Conservation (phyloP, 2,113 vertebrate species). For the Clarias macrocephalus region DNA sequence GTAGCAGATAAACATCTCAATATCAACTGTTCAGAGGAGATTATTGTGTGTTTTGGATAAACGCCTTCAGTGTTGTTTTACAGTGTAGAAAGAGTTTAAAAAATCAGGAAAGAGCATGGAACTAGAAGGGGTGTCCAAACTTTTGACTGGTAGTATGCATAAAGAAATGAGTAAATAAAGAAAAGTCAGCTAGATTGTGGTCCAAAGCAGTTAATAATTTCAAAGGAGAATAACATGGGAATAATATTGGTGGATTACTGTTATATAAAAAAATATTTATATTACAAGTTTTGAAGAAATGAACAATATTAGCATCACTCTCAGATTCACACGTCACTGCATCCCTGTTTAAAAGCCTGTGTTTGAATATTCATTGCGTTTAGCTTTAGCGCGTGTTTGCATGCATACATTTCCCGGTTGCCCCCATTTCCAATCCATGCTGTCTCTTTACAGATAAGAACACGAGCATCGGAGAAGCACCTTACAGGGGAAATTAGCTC, state of each 20-base stretch:
- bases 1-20: too few species aligned
- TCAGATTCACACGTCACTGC: not conserved
- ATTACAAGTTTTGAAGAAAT: too few species aligned
- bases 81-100: too few species aligned
- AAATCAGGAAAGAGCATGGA: too few species aligned
- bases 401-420: slow-evolving; percentile 36
- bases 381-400: not conserved
- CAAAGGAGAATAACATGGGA: not conserved
- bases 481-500: slow-evolving; percentile 4
- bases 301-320: not conserved
- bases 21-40: too few species aligned
- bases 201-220: not conserved
- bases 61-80: too few species aligned
- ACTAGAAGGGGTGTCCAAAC: too few species aligned
- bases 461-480: not conserved
- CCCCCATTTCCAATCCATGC: slow-evolving; percentile 26
- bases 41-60: too few species aligned
- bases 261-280: too few species aligned
- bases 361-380: not conserved
- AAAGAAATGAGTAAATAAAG: too few species aligned
- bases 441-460: slow-evolving; percentile 14
- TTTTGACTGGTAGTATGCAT: too few species aligned
- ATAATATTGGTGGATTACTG: not conserved
- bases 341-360: not conserved
- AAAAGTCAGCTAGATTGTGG: too few species aligned